Base-by-base conservation (phyloP, 2,797 vertebrate species). In the Cyclopterus lumpus region DNA sequence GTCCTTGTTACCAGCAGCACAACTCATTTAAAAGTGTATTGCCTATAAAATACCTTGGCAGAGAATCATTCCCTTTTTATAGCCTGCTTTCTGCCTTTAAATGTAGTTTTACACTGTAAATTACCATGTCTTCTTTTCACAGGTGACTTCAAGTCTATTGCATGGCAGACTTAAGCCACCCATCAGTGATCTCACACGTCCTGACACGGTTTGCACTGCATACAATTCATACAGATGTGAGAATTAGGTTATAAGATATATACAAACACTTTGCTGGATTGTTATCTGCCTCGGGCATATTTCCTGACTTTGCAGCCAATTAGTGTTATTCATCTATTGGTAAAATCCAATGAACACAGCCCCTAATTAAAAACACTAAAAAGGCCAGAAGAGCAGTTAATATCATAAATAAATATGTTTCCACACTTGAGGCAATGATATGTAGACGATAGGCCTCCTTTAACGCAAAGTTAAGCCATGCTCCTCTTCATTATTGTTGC, bases 351-450 rank as follows among this genome's bases (percentile, higher is more conserved):
- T 77, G 63, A 84, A 80, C 71, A 83, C 59, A 78, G 74, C 6
- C 49, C 24, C 67, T 89, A 88, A 94, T 93, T 91, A 89, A 88
- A 85, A 86, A 90, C 80, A 87, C 82, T 81, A 79, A 83, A 81
- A 67, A 46, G 81, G 73, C 68, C 77, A 82, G 71, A 63, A 69
- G 26, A 81, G 75, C 46, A 22, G 73, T 38, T 71, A 62, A 80
- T 80, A 80, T 38, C 65, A 69, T 67, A 48, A 55, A 82, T 71
- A 22, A 44, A 42, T 22, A 75, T 73, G 59, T 67, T 38, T 44
- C n/a, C 36, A 65, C 14, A 69, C 46, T 66, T 53, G 34, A 66
- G 44, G 54, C 44, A 62, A 58, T 7, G 12, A 42, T 60, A 75
- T 80, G 58, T 64, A 66, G 59, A 69, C 44, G 71, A 40, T 20